These are phyloP conservation scores for Hippoglossus hippoglossus DNA, from an alignment of 2,797 vertebrate genomes.

Conservation along the genomic window DNA sequence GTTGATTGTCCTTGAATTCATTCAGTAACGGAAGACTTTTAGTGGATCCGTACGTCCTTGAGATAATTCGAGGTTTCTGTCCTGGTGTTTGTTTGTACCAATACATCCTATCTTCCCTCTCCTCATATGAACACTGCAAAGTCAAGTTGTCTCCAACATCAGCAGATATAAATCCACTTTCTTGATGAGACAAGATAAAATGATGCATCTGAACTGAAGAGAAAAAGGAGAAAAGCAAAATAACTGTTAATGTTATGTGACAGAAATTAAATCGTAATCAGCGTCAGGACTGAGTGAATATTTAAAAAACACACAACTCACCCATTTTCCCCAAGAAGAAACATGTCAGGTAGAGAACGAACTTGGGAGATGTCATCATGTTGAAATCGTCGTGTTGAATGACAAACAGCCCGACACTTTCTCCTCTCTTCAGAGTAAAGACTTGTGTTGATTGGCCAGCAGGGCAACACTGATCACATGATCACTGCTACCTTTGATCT, in stretches of 20 bases:
- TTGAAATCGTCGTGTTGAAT: too few relatives aligned
- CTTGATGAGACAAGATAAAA: not conserved
- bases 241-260: not conserved
- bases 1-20: slow-evolving; percentile 26
- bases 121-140: slow-evolving; percentile 10
- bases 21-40: too few relatives aligned
- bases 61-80: slow-evolving; percentile 19
- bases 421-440: too few relatives aligned
- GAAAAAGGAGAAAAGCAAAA: not conserved
- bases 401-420: too few relatives aligned
- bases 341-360: too few relatives aligned
- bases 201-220: not conserved
- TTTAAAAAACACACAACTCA: too few relatives aligned
- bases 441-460: too few relatives aligned
- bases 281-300: too few relatives aligned
- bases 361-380: too few relatives aligned
- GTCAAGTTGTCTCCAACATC: not conserved
- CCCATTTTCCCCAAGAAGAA: too few relatives aligned
- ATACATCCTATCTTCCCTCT: rapidly evolving
- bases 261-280: not conserved
- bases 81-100: slow-evolving; percentile 34
- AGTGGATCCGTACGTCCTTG: not conserved
- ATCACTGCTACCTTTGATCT: too few relatives aligned
- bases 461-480: too few relatives aligned
- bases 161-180: not conserved